Base-by-base conservation (phyloP, 2,888 invertebrate species). In the Cryptops parisi region DNA sequence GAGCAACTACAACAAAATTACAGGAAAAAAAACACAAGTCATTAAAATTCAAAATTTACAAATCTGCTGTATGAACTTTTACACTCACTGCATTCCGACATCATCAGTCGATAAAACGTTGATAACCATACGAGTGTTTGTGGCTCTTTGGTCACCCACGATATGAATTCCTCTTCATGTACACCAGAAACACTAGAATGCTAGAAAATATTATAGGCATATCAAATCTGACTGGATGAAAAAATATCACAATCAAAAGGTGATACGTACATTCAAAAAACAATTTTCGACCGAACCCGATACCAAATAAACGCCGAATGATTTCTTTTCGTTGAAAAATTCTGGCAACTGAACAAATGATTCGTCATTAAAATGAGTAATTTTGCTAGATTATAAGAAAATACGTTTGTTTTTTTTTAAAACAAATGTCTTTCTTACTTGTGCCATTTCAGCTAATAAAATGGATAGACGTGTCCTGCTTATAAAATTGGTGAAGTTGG, bases 231-330 rank as follows among this genome's bases (percentile, higher is more conserved):
- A 25, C n/a, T 25, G 1, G 1, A 19, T 6, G 17, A 24, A 19
- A 19, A 44, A 44, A 19, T n/a, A 19, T n/a, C n/a, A n/a, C n/a
- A n/a, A n/a, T n/a, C n/a, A n/a, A n/a, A n/a, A 47, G 12, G 25
- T 27, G 19, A 48, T 22, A 50, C 50, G 40, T 19, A 50, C 50
- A 9, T 22, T 50, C 2, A n/a, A 23, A 70, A 84, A 83, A 68
- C 85, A 86, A 59, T 77, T 76, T 58, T 83, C 80, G 52, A 85
- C 75, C 58, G 83, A 80, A 17, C 74, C 71, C 59, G 78, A 76
- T 22, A 83, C 74, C 52, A 76, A 67, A 58, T 77, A 76, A 54
- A 74, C 72, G 25, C 79, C 79, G 69, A 78, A 81, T 26, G 75
- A 74, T 21, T 73, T 72, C 57, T 74, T 63, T 54, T 69, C 68